A percentile compares a stretch with the other conserved stretches of the same genome.
phyloP scores from a whole-genome alignment of 2,113 vertebrate genomes.

The Donacobius atricapilla region DNA sequence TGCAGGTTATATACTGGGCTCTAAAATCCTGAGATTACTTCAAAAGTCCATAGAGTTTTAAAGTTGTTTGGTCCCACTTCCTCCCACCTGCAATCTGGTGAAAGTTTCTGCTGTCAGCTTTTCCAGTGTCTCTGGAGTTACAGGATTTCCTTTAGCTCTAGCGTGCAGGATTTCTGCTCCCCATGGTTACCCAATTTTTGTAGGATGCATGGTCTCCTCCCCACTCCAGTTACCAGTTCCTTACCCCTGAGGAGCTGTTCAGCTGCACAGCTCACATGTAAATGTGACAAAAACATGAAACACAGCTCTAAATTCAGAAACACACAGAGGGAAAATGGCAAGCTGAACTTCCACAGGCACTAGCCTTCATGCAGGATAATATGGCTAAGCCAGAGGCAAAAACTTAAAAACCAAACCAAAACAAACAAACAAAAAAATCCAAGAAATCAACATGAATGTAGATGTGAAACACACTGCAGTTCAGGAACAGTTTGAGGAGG shows the following conservation, averaged over 20 bases:
- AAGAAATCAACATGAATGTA: neutral
- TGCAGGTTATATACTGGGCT: neutral
- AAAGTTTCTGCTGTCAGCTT: neutral
- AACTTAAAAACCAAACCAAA: neutral
- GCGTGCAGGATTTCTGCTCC: neutral
- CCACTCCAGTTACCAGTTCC: neutral
- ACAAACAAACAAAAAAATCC: neutral
- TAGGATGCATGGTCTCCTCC: neutral
- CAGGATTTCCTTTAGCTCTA: neutral
- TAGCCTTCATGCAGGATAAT: neutral
- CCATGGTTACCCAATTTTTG: rapidly evolving
- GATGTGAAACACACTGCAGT: neutral
- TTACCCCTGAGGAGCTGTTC: neutral
- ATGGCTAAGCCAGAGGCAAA: neutral
- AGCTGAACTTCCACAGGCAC: neutral
- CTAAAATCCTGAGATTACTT: neutral
- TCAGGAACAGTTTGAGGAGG: neutral
- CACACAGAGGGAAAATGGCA: neutral
- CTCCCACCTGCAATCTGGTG: neutral
- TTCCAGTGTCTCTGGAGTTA: neutral
- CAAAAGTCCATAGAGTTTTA: neutral
- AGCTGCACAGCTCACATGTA: neutral
- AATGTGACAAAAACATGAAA: neutral
- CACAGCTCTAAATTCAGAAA: neutral
- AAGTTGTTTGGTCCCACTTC: neutral